phyloP scores from a whole-genome alignment of 1,140 invertebrate species.

The Mizuhopecten yessoensis region DNA sequence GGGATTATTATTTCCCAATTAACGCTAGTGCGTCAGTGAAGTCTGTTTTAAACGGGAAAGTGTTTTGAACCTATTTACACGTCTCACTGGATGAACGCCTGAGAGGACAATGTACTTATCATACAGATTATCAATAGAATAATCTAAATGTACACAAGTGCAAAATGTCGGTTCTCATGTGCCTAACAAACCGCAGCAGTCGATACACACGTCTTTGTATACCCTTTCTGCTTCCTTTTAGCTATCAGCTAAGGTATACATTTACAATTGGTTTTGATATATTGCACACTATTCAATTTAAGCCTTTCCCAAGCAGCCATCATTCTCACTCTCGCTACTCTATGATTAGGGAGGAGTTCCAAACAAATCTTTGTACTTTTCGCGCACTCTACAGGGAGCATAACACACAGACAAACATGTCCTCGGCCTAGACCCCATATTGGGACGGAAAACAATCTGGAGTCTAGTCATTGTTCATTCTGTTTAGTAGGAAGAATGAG shows the following conservation, averaged over 20 bases:
- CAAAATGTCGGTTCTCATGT: neutral
- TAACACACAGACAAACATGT: neutral
- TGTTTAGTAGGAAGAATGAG: neutral
- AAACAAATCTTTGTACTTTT: slow-evolving; percentile 30
- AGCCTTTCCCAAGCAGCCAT: neutral
- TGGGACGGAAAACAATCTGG: neutral
- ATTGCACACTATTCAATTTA: slow-evolving; percentile 14
- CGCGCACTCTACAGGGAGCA: neutral
- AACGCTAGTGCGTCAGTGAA: neutral
- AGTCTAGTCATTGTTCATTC: neutral
- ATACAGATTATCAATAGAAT: neutral
- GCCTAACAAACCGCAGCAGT: neutral
- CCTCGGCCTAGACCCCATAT: neutral
- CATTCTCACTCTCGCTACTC: neutral
- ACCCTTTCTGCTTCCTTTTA: neutral
- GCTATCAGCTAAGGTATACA: neutral
- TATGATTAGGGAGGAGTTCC: slow-evolving; percentile 22
- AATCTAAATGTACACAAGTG: slow-evolving; percentile 21
- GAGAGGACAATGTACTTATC: neutral
- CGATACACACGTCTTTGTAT: neutral
- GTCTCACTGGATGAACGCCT: neutral
- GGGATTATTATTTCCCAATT: slow-evolving; percentile 35
- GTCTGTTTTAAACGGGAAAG: slow-evolving; percentile 1
- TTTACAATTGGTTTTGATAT: slow-evolving; percentile 21
- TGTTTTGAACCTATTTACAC: slow-evolving; percentile 23